Evolutionary conservation across 2,888 invertebrate genomes (phyloP).

Genomic region (Rhagonycha fulva): DNA sequence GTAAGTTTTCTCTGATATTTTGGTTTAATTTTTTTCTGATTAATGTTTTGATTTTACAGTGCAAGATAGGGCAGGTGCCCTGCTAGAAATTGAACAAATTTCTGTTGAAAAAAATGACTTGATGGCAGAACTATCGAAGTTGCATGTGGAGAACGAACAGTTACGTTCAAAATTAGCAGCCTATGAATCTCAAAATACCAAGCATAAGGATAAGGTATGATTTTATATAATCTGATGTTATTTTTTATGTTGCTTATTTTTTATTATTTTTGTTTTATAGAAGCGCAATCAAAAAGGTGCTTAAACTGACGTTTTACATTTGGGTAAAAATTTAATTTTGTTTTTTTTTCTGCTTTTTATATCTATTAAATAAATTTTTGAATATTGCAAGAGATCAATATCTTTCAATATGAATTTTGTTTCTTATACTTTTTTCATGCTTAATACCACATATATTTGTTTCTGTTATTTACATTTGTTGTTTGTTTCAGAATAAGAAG

Average conservation of each 20-base stretch:
- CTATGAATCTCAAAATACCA: slow-evolving; percentile 55
- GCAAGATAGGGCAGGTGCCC: slow-evolving; percentile 78
- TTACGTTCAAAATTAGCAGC: slow-evolving; percentile 70
- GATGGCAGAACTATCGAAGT: slow-evolving; percentile 68
- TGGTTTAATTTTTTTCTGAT: neutral
- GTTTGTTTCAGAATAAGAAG: slow-evolving; percentile 1
- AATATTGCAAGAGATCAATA: neutral
- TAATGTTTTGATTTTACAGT: slow-evolving; percentile 59
- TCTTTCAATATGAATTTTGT: neutral
- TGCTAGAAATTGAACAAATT: slow-evolving; percentile 73
- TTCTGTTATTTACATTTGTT: neutral
- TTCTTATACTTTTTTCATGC: no score
- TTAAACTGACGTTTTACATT: slow-evolving; percentile 2
- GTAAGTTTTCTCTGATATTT: slow-evolving; percentile 34
- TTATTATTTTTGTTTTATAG: slow-evolving; percentile 18
- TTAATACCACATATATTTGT: neutral
- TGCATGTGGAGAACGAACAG: slow-evolving; percentile 75
- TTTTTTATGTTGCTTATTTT: slow-evolving; percentile 6
- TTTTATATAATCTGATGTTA: neutral
- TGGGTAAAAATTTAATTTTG: slow-evolving; percentile 13
- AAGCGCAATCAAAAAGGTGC: slow-evolving; percentile 25
- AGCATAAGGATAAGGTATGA: slow-evolving; percentile 54
- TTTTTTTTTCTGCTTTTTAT: neutral
- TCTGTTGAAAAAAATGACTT: slow-evolving; percentile 73
- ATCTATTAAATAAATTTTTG: no score